Conservation (phyloP, 2,888 invertebrate genomes). For the Tineola bisselliella region DNA sequence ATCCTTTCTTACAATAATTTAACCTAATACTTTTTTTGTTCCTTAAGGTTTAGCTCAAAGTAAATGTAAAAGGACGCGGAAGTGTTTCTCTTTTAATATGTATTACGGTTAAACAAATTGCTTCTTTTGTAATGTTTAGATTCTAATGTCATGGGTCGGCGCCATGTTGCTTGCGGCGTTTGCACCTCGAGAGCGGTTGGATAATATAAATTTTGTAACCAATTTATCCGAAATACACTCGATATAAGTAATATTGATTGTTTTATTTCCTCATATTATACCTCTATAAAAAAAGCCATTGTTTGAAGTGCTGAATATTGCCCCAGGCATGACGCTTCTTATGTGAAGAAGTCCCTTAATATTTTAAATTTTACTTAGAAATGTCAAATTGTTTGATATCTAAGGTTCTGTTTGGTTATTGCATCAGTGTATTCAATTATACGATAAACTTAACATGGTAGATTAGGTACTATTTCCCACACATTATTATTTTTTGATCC, state of each 20-base stretch:
- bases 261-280: background rate
- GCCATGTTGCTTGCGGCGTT: slow-evolving; percentile 14
- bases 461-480: too few species aligned
- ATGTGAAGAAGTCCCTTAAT: too few species aligned
- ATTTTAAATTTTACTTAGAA: background rate
- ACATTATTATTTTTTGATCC: too few species aligned
- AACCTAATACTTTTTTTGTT: slow-evolving; percentile 21
- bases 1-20: slow-evolving; percentile 36
- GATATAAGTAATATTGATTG: slow-evolving; percentile 46
- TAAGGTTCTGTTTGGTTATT: too few species aligned
- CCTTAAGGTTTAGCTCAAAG: slow-evolving; percentile 65
- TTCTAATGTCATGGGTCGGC: slow-evolving; percentile 41
- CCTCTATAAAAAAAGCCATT: too few species aligned
- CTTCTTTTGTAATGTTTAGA: slow-evolving; percentile 58
- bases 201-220: slow-evolving; percentile 66
- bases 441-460: too few species aligned
- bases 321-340: too few species aligned
- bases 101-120: slow-evolving; percentile 33
- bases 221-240: slow-evolving; percentile 66
- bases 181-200: slow-evolving; percentile 35
- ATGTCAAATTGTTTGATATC: too few species aligned
- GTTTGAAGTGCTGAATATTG: too few species aligned
- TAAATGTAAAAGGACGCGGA: slow-evolving; percentile 35
- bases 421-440: too few species aligned
- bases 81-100: slow-evolving; percentile 27